Evolutionary conservation across 2,797 vertebrate genomes (phyloP).

Genomic region (Sebastes wilsoni): DNA sequence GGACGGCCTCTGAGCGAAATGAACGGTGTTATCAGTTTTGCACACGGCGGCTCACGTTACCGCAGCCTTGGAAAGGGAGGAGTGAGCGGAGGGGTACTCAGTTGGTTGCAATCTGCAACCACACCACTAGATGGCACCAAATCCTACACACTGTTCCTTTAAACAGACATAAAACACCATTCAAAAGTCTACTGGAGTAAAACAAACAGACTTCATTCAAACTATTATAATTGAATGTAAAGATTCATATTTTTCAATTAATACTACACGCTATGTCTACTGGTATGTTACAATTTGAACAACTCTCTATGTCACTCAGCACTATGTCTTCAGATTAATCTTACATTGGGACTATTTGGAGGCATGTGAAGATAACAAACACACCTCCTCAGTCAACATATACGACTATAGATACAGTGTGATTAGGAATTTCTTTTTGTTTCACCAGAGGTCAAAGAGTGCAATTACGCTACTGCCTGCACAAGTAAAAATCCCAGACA

Average conservation of each 20-base stretch:
- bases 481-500: constrained; percentile 39
- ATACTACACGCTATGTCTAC: background rate
- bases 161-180: background rate
- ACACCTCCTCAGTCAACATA: background rate
- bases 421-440: constrained; percentile 10
- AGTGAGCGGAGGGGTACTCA: no score
- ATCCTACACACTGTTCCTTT: no score
- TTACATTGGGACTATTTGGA: background rate
- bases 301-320: background rate
- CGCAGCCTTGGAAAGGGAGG: no score
- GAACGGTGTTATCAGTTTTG: no score
- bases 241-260: background rate
- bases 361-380: background rate
- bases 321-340: background rate
- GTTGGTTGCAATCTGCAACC: no score
- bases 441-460: constrained; percentile 40
- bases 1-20: no score
- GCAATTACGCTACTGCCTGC: constrained; percentile 40
- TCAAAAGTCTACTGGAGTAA: background rate
- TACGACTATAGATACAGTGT: background rate
- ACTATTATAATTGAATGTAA: background rate
- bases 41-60: no score
- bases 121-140: background rate
- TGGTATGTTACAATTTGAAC: background rate
- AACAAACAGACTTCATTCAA: background rate